Evolutionary conservation across 2,113 vertebrate species (phyloP).

Genomic region (Blennius ocellaris): DNA sequence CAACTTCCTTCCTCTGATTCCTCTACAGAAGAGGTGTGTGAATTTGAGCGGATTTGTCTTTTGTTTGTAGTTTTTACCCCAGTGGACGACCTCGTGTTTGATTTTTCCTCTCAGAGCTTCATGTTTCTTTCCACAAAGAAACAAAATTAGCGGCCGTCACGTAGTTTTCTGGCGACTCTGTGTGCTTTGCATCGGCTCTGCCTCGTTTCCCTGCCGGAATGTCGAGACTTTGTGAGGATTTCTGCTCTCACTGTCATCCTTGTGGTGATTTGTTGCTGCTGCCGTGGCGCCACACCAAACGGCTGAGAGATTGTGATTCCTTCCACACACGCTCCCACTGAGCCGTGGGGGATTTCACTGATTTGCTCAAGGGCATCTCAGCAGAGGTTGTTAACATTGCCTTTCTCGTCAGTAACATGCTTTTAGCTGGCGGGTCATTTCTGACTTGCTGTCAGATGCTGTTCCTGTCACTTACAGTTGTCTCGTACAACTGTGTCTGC

Average conservation of each 20-base stretch:
- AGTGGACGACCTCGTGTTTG: neutral
- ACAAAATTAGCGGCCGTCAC: neutral
- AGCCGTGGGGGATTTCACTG: neutral
- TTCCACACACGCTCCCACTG: slow-evolving; percentile 4
- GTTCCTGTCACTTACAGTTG: neutral
- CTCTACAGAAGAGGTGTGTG: neutral
- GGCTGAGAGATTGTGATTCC: slow-evolving; percentile 1
- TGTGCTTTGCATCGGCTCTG: neutral
- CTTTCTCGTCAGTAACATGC: neutral
- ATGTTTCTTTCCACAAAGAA: slow-evolving; percentile 6
- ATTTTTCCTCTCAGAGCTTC: neutral
- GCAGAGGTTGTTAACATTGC: neutral
- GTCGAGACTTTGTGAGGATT: neutral
- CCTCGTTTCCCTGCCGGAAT: slow-evolving; percentile 3
- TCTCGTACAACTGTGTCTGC: neutral
- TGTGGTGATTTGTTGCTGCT: slow-evolving; percentile 6
- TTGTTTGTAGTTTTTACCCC: too few relatives aligned
- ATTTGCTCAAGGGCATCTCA: slow-evolving; percentile 42
- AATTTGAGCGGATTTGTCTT: too few relatives aligned
- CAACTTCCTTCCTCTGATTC: neutral
- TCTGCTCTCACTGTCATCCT: neutral
- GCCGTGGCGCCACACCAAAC: slow-evolving; percentile 17
- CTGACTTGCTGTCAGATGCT: neutral
- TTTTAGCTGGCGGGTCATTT: neutral
- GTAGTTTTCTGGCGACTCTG: neutral